phyloP scores from a whole-genome alignment of 2,113 vertebrate species.

The Brevimyrus niger region DNA sequence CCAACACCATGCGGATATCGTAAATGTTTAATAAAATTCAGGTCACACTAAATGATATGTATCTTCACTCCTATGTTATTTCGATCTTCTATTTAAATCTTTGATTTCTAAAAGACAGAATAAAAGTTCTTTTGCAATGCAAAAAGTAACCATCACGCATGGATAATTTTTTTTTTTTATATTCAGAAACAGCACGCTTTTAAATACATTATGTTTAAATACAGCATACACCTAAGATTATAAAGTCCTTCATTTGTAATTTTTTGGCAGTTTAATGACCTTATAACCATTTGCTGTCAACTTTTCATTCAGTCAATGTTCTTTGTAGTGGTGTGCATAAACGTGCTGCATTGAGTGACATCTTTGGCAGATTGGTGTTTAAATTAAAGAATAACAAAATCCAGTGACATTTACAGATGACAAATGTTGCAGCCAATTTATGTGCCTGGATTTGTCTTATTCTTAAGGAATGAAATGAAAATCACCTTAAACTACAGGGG shows the following conservation, averaged over 20 bases:
- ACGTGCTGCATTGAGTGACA: background rate
- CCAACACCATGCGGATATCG: background rate
- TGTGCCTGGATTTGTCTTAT: background rate
- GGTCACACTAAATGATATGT: background rate
- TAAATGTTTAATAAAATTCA: background rate
- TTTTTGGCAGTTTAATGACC: conserved; percentile 9
- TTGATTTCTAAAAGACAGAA: background rate
- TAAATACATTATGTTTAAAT: background rate
- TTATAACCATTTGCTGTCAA: conserved; percentile 3
- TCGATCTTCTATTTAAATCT: background rate
- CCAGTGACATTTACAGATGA: background rate
- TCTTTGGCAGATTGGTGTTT: conserved; percentile 6
- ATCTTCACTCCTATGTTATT: background rate
- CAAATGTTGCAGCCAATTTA: background rate
- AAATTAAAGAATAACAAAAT: background rate
- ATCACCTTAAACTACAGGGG: background rate
- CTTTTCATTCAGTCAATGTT: background rate
- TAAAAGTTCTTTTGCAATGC: background rate
- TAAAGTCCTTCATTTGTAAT: background rate
- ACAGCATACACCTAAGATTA: background rate
- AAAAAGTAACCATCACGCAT: background rate
- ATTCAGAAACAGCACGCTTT: background rate
- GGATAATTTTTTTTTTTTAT: background rate
- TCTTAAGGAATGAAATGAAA: background rate
- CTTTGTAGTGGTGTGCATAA: background rate